A percentile compares a stretch with the other conserved stretches of the same genome.
Conservation (phyloP, 2,797 vertebrate species). For the Urosaurus nigricauda region DNA sequence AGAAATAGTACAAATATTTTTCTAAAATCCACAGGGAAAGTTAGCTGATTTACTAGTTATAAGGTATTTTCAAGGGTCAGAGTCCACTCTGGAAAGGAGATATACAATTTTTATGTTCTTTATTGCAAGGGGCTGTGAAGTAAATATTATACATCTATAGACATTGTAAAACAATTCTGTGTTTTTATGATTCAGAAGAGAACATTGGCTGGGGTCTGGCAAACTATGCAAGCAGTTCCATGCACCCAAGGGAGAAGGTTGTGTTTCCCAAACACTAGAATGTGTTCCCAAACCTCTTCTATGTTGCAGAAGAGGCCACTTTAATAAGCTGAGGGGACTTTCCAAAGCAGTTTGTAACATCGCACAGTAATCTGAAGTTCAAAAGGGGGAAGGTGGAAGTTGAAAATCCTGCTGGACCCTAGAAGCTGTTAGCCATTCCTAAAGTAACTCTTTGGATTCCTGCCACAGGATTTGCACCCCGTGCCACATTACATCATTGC, state of each 20-base stretch:
- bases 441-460: not conserved
- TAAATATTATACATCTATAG: slow-evolving; percentile 63
- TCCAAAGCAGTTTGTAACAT: not conserved
- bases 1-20: slow-evolving; percentile 70
- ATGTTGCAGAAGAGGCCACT: not conserved
- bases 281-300: too few relatives aligned
- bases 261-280: not conserved
- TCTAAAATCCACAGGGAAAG: slow-evolving; percentile 60
- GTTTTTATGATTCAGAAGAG: slow-evolving; percentile 72
- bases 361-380: not conserved
- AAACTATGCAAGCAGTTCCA: not conserved
- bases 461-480: slow-evolving; percentile 56
- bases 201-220: not conserved
- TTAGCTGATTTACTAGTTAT: slow-evolving; percentile 66
- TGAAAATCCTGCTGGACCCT: not conserved
- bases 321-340: not conserved
- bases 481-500: slow-evolving; percentile 65
- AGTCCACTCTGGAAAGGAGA: slow-evolving; percentile 68
- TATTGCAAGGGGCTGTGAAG: slow-evolving; percentile 67
- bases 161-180: slow-evolving; percentile 70
- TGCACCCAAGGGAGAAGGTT: not conserved
- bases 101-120: slow-evolving; percentile 70
- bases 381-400: too few relatives aligned
- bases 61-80: slow-evolving; percentile 72
- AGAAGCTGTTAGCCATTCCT: not conserved